A percentile compares a stretch with the other conserved stretches of the same genome.
These are phyloP conservation scores for Neodiprion pinetum DNA, from an alignment of 1,140 invertebrate species.

Conservation along the genomic window DNA sequence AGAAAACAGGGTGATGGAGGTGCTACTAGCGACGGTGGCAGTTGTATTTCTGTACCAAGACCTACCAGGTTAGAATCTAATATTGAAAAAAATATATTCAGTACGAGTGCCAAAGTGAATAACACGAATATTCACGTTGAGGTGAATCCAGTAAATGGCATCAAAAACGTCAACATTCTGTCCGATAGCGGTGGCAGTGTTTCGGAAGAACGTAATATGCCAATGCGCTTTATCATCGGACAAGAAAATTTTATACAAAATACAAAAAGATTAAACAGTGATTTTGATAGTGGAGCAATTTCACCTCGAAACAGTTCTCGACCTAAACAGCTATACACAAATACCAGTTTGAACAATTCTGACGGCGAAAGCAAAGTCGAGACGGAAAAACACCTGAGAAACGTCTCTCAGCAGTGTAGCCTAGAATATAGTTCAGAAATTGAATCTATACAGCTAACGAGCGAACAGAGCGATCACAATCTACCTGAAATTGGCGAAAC, in stretches of 20 bases:
- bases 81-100: conserved; percentile 70
- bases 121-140: conserved; percentile 81
- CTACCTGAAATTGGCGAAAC: conserved; percentile 52
- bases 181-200: conserved; percentile 66
- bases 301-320: neutral
- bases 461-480: conserved; percentile 55
- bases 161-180: conserved; percentile 70
- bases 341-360: conserved; percentile 50
- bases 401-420: conserved; percentile 65
- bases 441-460: conserved; percentile 69
- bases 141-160: conserved; percentile 62
- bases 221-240: conserved; percentile 51
- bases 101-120: conserved; percentile 75
- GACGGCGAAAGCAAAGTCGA: conserved; percentile 45
- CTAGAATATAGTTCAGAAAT: conserved; percentile 79
- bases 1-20: conserved; percentile 70
- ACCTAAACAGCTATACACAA: conserved; percentile 40
- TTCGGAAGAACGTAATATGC: conserved; percentile 54
- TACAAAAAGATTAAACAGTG: conserved; percentile 46
- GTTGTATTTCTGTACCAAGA: conserved; percentile 60
- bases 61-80: conserved; percentile 61
- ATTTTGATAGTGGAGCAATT: conserved; percentile 38
- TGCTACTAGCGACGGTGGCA: conserved; percentile 63
- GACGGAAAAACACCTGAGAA: conserved; percentile 60
- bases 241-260: conserved; percentile 45